Evolutionary conservation across 1,140 invertebrate species (phyloP).

Genomic region (Mya arenaria): DNA sequence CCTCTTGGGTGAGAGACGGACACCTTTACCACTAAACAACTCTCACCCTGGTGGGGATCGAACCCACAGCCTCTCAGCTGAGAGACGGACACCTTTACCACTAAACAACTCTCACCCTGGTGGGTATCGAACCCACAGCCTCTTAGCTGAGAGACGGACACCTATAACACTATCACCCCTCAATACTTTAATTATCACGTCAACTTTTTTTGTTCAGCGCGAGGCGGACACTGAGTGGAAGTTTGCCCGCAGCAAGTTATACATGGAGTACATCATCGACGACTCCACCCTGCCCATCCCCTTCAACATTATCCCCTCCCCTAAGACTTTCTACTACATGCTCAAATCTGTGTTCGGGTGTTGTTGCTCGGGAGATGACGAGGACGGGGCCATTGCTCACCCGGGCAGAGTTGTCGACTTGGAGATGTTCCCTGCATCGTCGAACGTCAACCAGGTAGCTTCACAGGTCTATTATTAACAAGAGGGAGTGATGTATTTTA

Average conservation of each 20-base stretch:
- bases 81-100: too few species aligned
- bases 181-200: too few species aligned
- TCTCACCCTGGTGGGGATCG: too few species aligned
- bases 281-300: constrained; percentile 97
- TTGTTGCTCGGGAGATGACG: constrained; percentile 84
- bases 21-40: too few species aligned
- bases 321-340: constrained; percentile 87
- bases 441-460: constrained; percentile 17
- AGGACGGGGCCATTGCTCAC: constrained; percentile 59
- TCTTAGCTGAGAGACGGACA: too few species aligned
- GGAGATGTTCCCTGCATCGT: constrained; percentile 65
- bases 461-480: too few species aligned
- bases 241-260: constrained; percentile 96
- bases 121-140: too few species aligned
- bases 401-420: constrained; percentile 72
- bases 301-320: constrained; percentile 88
- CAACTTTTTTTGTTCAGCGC: constrained; percentile 86
- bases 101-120: too few species aligned
- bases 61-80: too few species aligned
- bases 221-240: constrained; percentile 99
- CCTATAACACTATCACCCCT: too few species aligned
- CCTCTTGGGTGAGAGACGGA: too few species aligned
- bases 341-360: constrained; percentile 90
- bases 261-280: constrained; percentile 99
- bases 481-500: too few species aligned